Percentiles rank a stretch among this genome's conserved stretches.
Evolutionary conservation across 1,140 invertebrate species (phyloP).

Genomic region (Drosophila murphyi): DNA sequence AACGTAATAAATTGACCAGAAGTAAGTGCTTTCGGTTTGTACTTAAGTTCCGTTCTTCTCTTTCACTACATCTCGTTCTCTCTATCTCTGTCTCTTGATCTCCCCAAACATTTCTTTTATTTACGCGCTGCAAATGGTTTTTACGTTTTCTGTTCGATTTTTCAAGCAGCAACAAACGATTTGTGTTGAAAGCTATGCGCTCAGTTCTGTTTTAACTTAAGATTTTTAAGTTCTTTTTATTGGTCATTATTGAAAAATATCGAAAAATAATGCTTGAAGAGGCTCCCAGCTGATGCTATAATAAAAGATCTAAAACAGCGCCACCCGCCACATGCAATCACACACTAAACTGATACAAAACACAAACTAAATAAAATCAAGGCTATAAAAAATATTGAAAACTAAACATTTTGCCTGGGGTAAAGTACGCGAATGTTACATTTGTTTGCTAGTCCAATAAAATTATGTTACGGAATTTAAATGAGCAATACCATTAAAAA

Average conservation of each 20-base stretch:
- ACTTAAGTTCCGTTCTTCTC: constrained; percentile 62
- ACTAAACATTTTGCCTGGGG: constrained; percentile 48
- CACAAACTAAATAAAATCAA: constrained; percentile 43
- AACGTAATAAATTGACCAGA: constrained; percentile 61
- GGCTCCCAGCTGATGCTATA: constrained; percentile 53
- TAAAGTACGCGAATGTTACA: constrained; percentile 16
- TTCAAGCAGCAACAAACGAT: constrained; percentile 46
- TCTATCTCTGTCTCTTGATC: constrained; percentile 4
- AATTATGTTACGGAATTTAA: constrained; percentile 37
- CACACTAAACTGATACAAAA: constrained; percentile 48
- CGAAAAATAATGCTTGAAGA: constrained; percentile 52
- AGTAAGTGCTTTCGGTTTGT: constrained; percentile 78
- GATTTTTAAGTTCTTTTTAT: constrained; percentile 67
- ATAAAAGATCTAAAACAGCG: constrained; percentile 47
- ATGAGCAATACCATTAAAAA: constrained; percentile 21
- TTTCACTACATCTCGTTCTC: constrained; percentile 33
- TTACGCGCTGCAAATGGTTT: constrained; percentile 63
- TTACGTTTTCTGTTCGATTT: constrained; percentile 50
- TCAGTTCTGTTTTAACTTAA: constrained; percentile 52
- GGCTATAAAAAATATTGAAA: constrained; percentile 39
- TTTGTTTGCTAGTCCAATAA: constrained; percentile 33
- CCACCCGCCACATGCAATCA: constrained; percentile 59
- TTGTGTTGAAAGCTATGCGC: constrained; percentile 70
- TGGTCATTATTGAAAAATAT: constrained; percentile 60
- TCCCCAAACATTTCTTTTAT: constrained; percentile 33